phyloP scores from a whole-genome alignment of 2,888 invertebrate genomes.

The Pasiphila rectangulata region DNA sequence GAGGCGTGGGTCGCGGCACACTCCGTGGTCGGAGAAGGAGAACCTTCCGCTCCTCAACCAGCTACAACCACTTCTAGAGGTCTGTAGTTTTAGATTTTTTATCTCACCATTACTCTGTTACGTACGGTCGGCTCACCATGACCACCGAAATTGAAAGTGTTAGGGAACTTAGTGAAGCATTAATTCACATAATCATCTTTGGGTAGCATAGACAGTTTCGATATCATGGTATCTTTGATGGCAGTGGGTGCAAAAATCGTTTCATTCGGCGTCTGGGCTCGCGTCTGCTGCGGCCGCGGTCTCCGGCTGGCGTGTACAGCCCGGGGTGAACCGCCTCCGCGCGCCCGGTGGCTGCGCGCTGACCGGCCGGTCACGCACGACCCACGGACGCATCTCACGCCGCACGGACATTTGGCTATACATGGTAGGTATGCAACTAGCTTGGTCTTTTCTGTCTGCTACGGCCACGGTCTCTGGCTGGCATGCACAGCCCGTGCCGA shows the following conservation, averaged over 20 bases:
- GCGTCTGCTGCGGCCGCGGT: constrained; percentile 85
- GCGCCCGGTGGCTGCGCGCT: constrained; percentile 87
- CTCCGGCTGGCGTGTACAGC: constrained; percentile 86
- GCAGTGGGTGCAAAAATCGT: constrained; percentile 86
- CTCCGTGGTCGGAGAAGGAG: constrained; percentile 90
- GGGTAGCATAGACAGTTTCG: no score
- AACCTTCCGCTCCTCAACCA: constrained; percentile 87
- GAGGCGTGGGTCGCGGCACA: constrained; percentile 94
- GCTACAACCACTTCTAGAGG: constrained; percentile 88
- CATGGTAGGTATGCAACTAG: constrained; percentile 78
- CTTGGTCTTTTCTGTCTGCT: no score
- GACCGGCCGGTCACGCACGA: constrained; percentile 87
- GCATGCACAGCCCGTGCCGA: constrained; percentile 89
- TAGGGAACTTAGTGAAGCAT: no score
- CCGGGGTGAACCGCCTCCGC: constrained; percentile 88
- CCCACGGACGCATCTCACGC: constrained; percentile 85
- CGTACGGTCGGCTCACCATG: no score
- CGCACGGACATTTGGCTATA: constrained; percentile 86
- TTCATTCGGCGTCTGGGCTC: constrained; percentile 88
- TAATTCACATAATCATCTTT: no score
- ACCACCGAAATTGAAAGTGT: no score
- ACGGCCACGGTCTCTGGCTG: constrained; percentile 84
- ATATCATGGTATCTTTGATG: no score
- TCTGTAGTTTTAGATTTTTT: constrained; percentile 37
- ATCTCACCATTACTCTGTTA: no score